Conservation (phyloP, 1,140 invertebrate species). For the Holcopasites calliopsidis region DNA sequence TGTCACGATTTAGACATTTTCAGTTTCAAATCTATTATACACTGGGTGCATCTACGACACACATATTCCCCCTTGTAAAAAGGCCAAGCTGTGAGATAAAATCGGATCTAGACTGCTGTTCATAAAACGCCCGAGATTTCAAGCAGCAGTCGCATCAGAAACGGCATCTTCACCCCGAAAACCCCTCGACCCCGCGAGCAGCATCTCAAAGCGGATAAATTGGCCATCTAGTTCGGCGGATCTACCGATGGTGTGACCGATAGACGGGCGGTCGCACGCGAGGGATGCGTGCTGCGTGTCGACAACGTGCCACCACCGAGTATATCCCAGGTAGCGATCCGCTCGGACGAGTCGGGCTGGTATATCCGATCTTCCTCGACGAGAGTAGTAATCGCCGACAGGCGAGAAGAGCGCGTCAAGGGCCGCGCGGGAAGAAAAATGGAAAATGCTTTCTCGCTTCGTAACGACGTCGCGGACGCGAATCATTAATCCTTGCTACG, state of each 20-base stretch:
- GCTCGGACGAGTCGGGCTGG: background rate
- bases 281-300: background rate
- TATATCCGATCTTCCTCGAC: conserved; percentile 9
- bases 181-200: too few relatives aligned
- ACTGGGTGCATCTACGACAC: too few relatives aligned
- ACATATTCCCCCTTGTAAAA: too few relatives aligned
- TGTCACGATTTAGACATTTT: too few relatives aligned
- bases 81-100: too few relatives aligned
- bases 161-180: too few relatives aligned
- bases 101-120: too few relatives aligned
- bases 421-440: conserved; percentile 49
- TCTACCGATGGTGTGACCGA: background rate
- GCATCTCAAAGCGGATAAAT: background rate
- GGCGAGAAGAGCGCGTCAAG: background rate
- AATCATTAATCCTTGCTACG: conserved; percentile 65
- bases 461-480: conserved; percentile 62
- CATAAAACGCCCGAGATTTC: too few relatives aligned
- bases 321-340: conserved; percentile 6
- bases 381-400: conserved; percentile 5
- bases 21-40: too few relatives aligned
- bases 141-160: too few relatives aligned
- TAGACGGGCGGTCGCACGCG: background rate
- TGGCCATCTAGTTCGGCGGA: background rate
- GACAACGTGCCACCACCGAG: background rate
- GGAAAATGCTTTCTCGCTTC: conserved; percentile 58